Conservation (phyloP, 2,888 invertebrate genomes). For the Phalangium opilio region DNA sequence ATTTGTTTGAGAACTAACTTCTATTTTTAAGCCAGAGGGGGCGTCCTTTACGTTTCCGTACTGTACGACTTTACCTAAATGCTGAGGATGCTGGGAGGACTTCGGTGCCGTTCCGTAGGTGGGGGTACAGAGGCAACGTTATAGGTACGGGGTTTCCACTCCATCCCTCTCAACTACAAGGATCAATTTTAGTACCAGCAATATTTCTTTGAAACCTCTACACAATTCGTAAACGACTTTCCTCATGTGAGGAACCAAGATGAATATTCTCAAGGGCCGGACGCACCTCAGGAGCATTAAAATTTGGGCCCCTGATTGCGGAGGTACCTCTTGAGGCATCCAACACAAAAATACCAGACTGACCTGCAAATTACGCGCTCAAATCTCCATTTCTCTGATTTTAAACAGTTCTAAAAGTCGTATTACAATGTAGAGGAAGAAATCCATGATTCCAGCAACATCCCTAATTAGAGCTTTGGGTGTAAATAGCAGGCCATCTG, state of each 20-base stretch:
- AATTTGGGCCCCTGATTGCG: conserved; percentile 83
- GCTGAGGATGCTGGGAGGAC: no score
- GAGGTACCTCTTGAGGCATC: conserved; percentile 83
- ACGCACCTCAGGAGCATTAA: conserved; percentile 93
- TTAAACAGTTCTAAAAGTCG: no score
- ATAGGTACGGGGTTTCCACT: no score
- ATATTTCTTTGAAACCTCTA: conserved; percentile 95
- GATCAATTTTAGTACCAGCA: conserved; percentile 47
- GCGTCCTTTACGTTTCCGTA: no score
- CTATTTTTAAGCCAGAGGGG: no score
- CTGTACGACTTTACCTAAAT: no score
- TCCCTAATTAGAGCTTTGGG: conserved; percentile 98
- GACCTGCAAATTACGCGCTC: conserved; percentile 42
- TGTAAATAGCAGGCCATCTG: conserved; percentile 95
- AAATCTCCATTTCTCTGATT: not conserved
- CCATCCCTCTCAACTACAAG: no score
- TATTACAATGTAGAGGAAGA: conserved; percentile 94
- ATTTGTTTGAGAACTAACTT: no score
- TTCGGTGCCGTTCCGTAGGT: no score
- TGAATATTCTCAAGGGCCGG: conserved; percentile 89
- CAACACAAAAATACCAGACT: conserved; percentile 88
- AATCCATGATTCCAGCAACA: conserved; percentile 87
- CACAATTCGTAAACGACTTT: conserved; percentile 97
- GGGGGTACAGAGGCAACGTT: no score
- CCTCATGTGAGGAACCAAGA: conserved; percentile 95